A percentile compares a stretch with the other conserved stretches of the same genome.
Conservation (phyloP, 2,797 vertebrate genomes). For the Chrysocyon brachyurus region DNA sequence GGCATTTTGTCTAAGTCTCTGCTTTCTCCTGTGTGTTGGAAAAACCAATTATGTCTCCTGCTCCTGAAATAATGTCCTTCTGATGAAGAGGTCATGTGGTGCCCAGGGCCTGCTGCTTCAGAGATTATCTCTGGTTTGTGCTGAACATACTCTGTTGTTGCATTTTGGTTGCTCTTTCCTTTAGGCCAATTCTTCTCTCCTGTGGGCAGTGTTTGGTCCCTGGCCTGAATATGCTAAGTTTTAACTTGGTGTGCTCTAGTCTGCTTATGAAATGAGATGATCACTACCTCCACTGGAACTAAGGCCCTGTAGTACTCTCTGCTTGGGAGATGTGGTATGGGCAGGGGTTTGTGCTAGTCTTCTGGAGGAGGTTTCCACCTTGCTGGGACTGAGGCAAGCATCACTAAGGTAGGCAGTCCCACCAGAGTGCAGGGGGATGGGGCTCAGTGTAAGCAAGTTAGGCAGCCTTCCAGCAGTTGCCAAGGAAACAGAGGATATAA, state of each 20-base stretch:
- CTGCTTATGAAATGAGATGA: not conserved
- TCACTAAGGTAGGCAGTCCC: not conserved
- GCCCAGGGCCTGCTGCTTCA: no score
- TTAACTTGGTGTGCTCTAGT: not conserved
- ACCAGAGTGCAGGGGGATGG: not conserved
- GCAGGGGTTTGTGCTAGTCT: not conserved
- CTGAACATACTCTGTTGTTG: no score
- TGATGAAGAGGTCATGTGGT: no score
- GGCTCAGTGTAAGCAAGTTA: not conserved
- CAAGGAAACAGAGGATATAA: not conserved
- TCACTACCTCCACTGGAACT: not conserved
- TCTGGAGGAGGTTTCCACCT: not conserved
- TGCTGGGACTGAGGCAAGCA: not conserved
- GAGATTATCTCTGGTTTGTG: no score
- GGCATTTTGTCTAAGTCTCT: no score
- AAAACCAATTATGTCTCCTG: no score
- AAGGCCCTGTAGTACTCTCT: not conserved
- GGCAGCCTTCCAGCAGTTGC: not conserved
- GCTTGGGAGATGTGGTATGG: not conserved
- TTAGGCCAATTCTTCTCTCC: no score
- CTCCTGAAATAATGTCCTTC: no score
- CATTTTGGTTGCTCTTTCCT: no score
- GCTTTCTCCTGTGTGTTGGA: no score
- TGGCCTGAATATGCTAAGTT: not conserved
- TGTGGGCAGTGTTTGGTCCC: not conserved